Evolutionary conservation across 2,797 vertebrate species (phyloP), one percentile per base, ranked within the genome.

Genomic region (Spinus olivaceus): DNA sequence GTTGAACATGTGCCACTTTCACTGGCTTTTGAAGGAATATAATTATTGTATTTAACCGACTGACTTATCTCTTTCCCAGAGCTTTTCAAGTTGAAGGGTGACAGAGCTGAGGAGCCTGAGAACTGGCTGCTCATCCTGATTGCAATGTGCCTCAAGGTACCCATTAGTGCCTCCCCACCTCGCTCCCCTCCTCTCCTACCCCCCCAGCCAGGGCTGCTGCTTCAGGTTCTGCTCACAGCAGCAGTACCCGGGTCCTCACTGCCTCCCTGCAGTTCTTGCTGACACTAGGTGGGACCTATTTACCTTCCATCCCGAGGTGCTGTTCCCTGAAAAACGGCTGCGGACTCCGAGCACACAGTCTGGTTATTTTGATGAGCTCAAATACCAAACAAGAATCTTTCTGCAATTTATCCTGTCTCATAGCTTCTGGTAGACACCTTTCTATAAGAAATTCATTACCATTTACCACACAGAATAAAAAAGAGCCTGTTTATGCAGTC

Each of bases 21-120:
- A 84, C 82, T 95, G 13, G 65, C 92, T 85, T 95, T 89, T 50
- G 64, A 89, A 95, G 83, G 86, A 93, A 96, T 96, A 88, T 93
- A 97, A 97, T 97, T 93, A 95, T 71, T 92, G 72, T 27, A 22
- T 96, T 96, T 97, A 89, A 96, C 73, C 19, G 88, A 93, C 89
- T 90, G 89, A 94, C 89, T 97, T 94, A 95, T 80, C 76, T 73
- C 44, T 91, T 96, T 90, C 81, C 70, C 59, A 57, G 74, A 91
- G 92, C 76, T 95, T 92, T 91, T 93, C 76, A 72, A 74, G 57
- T 44, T 80, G 71, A 96, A 92, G 73, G 66, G 54, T 76, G 65
- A 61, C 72, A 78, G 67, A 41, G 12, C 64, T 3, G 30, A 41
- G 37, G n/a, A 49, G 63, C 33, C 41, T 50, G 56, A 64, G 76